A percentile compares a stretch with the other conserved stretches of the same genome.
These are phyloP conservation scores for Acheta domesticus DNA, from an alignment of 2,888 invertebrate genomes.

Conservation along the genomic window DNA sequence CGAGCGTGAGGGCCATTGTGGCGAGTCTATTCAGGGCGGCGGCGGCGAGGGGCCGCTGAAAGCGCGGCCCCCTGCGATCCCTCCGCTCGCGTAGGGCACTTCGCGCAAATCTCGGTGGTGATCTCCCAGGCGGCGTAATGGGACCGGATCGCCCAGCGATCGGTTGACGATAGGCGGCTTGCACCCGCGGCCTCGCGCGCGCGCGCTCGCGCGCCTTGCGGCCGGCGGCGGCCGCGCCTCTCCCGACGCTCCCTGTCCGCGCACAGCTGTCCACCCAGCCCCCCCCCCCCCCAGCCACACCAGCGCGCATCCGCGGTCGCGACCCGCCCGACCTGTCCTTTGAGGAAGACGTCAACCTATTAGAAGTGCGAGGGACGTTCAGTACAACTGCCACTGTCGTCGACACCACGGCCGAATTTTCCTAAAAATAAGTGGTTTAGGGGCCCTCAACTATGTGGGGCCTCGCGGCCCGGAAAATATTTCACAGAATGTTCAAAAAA, in stretches of 20 bases:
- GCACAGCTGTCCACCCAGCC: not conserved
- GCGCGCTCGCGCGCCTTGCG: not conserved
- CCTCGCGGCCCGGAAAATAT: too few species aligned
- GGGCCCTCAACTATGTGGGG: too few species aligned
- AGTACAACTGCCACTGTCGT: too few species aligned
- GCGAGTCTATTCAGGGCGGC: not conserved
- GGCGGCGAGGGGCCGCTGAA: not conserved
- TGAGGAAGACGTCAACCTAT: too few species aligned
- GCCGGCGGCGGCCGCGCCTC: not conserved
- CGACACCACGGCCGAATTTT: too few species aligned
- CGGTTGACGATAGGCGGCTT: not conserved
- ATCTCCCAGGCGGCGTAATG: not conserved
- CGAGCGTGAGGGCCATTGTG: slow-evolving; percentile 4
- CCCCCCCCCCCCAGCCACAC: not conserved
- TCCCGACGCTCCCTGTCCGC: not conserved
- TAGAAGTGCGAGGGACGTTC: too few species aligned
- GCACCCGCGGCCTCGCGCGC: not conserved
- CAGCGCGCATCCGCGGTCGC: not conserved
- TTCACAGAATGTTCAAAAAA: too few species aligned
- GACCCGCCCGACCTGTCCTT: too few species aligned
- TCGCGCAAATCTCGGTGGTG: not conserved
- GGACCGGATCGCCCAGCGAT: not conserved
- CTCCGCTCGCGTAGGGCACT: not conserved
- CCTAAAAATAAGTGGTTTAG: too few species aligned
- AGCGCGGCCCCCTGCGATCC: not conserved